Evolutionary conservation across 2,113 vertebrate genomes (phyloP), one percentile per base, ranked within the genome.

Genomic region (Psephotus haematonotus): DNA sequence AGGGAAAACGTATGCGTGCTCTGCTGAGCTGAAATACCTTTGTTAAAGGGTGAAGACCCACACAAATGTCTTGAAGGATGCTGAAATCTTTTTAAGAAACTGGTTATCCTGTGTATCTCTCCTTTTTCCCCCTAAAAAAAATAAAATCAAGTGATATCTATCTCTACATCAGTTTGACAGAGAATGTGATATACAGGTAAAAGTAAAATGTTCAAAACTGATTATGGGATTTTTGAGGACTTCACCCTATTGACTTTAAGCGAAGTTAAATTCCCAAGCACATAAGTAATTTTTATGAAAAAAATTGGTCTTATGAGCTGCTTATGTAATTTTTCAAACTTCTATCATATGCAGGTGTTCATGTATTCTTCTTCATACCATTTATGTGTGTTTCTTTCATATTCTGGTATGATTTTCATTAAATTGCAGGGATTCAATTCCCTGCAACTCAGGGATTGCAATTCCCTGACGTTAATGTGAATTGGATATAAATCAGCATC

Each of bases 11-110:
- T 57, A n/a, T 65, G 28, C 0, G 3, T 72, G 75, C 25, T 67
- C 57, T 79, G 59, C 67, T 62, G 29, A 53, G 87, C 63, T 81
- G 43, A 92, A 68, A 78, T 49, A 85, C 55, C 47, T 90, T 74
- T 79, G 64, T 74, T 92, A 37, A 93, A 87, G 43, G 47, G 37
- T 86, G 70, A 27, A 95, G 96, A 93, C 83, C 69, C 57, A 86
- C 81, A 81, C 43, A 92, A 92, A 31, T 50, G n/a, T 90, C 91
- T 78, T 74, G 19, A 88, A 84, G 64, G 53, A 94, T 63, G 76
- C 23, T 64, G 62, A 79, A 91, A 76, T 70, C 22, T 55, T 94
- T 90, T 82, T 72, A 89, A 79, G 71, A 91, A 96, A 91, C 33
- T 83, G 59, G 13, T 84, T 62, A 82, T 41, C 19, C 59, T 85